Conservation (phyloP, 2,113 vertebrate genomes). For the Ramphastos sulfuratus region DNA sequence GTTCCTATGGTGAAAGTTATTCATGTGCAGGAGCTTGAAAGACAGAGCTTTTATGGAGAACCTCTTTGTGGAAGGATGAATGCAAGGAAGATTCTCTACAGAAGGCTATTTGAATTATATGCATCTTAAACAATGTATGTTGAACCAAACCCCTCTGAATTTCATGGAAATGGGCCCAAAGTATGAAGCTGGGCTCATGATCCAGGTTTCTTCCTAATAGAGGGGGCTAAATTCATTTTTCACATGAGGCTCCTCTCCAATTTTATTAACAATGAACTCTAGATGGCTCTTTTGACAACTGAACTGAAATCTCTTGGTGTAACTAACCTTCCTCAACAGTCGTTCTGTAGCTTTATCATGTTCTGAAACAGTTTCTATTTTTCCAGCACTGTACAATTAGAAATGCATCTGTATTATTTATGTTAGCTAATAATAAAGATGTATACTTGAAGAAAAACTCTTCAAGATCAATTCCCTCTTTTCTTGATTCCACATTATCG, state of each 20-base stretch:
- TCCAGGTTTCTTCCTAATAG: background rate
- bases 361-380: slow-evolving; percentile 48
- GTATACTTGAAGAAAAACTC: slow-evolving; percentile 57
- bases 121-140: slow-evolving; percentile 71
- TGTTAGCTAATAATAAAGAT: slow-evolving; percentile 60
- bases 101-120: slow-evolving; percentile 71
- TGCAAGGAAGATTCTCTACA: slow-evolving; percentile 63
- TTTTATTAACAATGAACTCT: slow-evolving; percentile 52
- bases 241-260: background rate
- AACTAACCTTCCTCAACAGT: background rate
- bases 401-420: slow-evolving; percentile 57
- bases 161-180: slow-evolving; percentile 37
- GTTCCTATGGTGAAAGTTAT: slow-evolving; percentile 74
- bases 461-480: slow-evolving; percentile 14
- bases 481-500: background rate
- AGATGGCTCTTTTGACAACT: slow-evolving; percentile 66
- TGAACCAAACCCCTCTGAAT: slow-evolving; percentile 50
- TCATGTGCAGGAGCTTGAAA: slow-evolving; percentile 71
- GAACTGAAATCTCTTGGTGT: slow-evolving; percentile 40
- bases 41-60: slow-evolving; percentile 71
- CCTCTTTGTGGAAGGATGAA: slow-evolving; percentile 70
- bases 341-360: background rate
- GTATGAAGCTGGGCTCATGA: background rate
- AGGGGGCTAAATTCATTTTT: background rate
- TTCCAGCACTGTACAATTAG: slow-evolving; percentile 39